Conservation (phyloP, 2,113 vertebrate species). For the Pitta sordida region DNA sequence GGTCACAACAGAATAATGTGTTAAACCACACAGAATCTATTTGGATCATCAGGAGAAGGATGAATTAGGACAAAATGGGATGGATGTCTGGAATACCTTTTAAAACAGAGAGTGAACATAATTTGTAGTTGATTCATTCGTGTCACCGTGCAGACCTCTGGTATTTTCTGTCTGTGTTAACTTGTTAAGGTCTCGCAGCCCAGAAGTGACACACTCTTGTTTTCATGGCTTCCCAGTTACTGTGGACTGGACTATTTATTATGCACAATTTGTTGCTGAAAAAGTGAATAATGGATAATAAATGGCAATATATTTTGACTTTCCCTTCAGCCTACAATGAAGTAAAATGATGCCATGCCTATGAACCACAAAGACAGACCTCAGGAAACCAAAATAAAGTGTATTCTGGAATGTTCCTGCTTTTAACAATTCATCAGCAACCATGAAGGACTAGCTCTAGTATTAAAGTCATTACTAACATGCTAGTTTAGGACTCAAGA, state of each 20-base stretch:
- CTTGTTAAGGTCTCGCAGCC: background rate
- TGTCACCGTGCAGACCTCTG: background rate
- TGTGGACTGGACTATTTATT: background rate
- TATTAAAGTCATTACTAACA: background rate
- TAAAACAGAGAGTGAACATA: background rate
- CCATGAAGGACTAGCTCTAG: background rate
- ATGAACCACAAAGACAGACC: background rate
- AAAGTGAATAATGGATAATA: background rate
- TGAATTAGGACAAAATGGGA: background rate
- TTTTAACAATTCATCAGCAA: conserved; percentile 6
- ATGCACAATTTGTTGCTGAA: background rate
- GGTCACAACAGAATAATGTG: background rate
- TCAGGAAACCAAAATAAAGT: background rate
- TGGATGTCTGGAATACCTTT: background rate
- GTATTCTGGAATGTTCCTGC: background rate
- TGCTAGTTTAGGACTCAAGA: background rate
- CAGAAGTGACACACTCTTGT: background rate
- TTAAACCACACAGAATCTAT: background rate
- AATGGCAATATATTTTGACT: background rate
- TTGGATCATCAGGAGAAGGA: background rate
- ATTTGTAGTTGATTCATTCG: background rate
- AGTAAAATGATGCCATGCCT: background rate
- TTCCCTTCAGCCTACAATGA: background rate
- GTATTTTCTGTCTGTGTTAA: background rate
- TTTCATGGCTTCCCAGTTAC: background rate